Evolutionary conservation across 2,797 vertebrate species (phyloP).

Genomic region (Eremophila alpestris): DNA sequence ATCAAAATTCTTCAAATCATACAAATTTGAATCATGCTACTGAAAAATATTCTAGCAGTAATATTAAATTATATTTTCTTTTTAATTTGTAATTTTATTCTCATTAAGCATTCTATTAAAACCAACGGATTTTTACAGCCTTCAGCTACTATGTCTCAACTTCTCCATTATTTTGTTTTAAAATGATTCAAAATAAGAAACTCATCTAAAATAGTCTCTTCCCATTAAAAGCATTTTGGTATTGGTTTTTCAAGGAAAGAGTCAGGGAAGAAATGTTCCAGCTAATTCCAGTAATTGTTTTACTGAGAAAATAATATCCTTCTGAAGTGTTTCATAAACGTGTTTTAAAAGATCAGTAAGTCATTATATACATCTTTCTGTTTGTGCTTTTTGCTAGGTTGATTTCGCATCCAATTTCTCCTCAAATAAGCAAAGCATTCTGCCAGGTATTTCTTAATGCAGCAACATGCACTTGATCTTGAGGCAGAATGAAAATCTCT

Average conservation of each 20-base stretch:
- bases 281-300: not conserved
- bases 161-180: not conserved
- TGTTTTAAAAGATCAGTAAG: not conserved
- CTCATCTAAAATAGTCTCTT: not conserved
- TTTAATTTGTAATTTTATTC: not conserved
- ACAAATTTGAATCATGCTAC: not conserved
- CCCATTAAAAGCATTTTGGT: not conserved
- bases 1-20: not conserved
- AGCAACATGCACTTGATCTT: not conserved
- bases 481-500: conserved; percentile 6
- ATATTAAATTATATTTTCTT: not conserved
- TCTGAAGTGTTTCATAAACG: not conserved
- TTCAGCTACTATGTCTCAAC: not conserved
- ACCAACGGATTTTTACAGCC: not conserved
- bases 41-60: not conserved
- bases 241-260: not conserved
- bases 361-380: not conserved
- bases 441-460: not conserved
- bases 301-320: not conserved
- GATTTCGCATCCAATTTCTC: not conserved
- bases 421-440: not conserved
- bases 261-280: fast-evolving
- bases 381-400: not conserved
- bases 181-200: not conserved
- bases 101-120: not conserved